These are phyloP conservation scores for Entomyzon cyanotis DNA, from an alignment of 2,113 vertebrate genomes.

Conservation along the genomic window DNA sequence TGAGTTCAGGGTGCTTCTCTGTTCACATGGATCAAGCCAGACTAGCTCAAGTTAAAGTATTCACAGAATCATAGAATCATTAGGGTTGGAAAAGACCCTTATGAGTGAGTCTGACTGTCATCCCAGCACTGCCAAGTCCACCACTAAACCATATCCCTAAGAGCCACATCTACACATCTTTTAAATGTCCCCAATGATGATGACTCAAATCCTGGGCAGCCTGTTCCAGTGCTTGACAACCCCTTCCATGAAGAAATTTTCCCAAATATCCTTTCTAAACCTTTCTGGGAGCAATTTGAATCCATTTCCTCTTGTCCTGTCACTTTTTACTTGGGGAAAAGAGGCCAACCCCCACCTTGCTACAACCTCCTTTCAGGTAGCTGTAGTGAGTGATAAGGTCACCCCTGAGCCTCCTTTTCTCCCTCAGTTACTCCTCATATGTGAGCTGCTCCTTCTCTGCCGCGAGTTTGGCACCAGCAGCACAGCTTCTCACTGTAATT, in stretches of 20 bases:
- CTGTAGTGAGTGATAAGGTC: not conserved
- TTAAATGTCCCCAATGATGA: not conserved
- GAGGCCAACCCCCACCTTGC: accelerated
- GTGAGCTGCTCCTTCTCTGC: not conserved
- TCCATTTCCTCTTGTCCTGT: not conserved
- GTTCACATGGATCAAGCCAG: not conserved
- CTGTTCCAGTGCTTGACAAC: not conserved
- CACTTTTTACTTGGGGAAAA: not conserved
- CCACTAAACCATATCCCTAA: not conserved
- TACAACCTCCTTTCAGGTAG: not conserved
- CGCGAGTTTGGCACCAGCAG: not conserved
- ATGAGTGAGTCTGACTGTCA: not conserved
- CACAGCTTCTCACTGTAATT: not conserved
- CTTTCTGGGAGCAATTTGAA: not conserved
- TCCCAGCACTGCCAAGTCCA: not conserved
- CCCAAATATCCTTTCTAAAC: not conserved
- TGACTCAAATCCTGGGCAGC: not conserved
- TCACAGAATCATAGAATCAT: not conserved
- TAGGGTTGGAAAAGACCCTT: not conserved
- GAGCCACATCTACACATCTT: not conserved
- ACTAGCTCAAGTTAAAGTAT: not conserved
- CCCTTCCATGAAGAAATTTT: not conserved
- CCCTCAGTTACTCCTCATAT: not conserved
- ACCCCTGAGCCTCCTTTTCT: not conserved
- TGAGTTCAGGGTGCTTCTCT: not conserved